A percentile compares a stretch with the other conserved stretches of the same genome.
Conservation (phyloP, 2,797 vertebrate species). For the Helicolenus hilgendorfi region DNA sequence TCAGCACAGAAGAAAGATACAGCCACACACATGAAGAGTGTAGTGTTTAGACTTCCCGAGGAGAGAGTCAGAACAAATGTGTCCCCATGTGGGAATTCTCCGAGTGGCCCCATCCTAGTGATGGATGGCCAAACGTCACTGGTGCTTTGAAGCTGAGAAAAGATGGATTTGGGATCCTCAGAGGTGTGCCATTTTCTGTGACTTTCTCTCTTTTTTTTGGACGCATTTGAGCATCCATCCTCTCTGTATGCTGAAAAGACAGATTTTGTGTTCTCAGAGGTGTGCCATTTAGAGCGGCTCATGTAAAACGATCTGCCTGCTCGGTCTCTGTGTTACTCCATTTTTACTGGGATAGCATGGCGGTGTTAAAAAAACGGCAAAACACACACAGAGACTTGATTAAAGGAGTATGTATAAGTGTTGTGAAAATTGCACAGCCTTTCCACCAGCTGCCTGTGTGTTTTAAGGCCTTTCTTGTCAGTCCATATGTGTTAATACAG, state of each 20-base stretch:
- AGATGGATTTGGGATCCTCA: slow-evolving; percentile 57
- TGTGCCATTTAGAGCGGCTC: slow-evolving; percentile 12
- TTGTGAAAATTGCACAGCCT: slow-evolving; percentile 43
- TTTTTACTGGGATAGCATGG: slow-evolving; percentile 27
- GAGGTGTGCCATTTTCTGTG: slow-evolving; percentile 36
- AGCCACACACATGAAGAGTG: slow-evolving; percentile 30
- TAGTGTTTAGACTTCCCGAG: slow-evolving; percentile 62
- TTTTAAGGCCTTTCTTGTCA: slow-evolving; percentile 62
- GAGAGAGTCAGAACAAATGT: slow-evolving; percentile 68
- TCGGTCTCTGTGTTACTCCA: slow-evolving; percentile 19
- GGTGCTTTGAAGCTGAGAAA: slow-evolving; percentile 72
- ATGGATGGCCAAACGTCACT: slow-evolving; percentile 63
- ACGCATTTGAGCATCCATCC: slow-evolving; percentile 11
- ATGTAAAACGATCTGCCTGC: slow-evolving; percentile 46
- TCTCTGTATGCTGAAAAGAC: slow-evolving; percentile 29
- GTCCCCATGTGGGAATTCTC: slow-evolving; percentile 72
- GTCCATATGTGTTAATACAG: slow-evolving; percentile 81
- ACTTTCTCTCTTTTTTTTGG: slow-evolving; percentile 20
- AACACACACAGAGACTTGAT: slow-evolving; percentile 49
- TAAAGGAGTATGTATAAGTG: slow-evolving; percentile 51
- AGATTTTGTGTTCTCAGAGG: slow-evolving; percentile 30
- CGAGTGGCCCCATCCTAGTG: slow-evolving; percentile 61
- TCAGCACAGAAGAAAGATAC: slow-evolving; percentile 32
- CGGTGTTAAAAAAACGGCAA: neutral
- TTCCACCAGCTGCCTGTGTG: slow-evolving; percentile 53